Conservation (phyloP, 2,113 vertebrate species). For the Eidolon helvum region DNA sequence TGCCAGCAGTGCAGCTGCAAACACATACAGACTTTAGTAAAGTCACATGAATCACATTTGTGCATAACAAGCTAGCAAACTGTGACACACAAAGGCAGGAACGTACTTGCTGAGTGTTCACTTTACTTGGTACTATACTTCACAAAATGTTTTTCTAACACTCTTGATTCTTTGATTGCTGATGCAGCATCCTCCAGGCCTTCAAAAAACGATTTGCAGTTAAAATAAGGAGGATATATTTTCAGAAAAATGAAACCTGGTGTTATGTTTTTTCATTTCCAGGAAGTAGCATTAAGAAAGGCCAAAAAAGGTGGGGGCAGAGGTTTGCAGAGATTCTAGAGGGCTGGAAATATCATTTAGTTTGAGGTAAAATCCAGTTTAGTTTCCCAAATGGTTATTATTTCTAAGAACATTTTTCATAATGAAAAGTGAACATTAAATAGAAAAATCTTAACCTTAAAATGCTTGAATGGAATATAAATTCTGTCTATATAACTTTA, state of each 20-base stretch:
- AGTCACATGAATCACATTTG: constrained; percentile 55
- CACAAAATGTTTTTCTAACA: constrained; percentile 63
- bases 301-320: neutral
- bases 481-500: constrained; percentile 12
- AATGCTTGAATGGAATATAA: constrained; percentile 34
- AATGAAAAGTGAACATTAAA: constrained; percentile 39
- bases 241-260: constrained; percentile 59
- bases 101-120: constrained; percentile 57
- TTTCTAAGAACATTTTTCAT: constrained; percentile 18
- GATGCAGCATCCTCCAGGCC: constrained; percentile 60
- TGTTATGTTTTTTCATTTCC: constrained; percentile 50
- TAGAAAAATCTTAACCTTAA: constrained; percentile 42
- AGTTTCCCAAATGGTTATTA: constrained; percentile 1
- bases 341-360: neutral
- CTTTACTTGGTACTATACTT: constrained; percentile 60
- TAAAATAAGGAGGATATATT: constrained; percentile 64
- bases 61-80: constrained; percentile 44
- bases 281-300: constrained; percentile 41
- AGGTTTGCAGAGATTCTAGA: neutral
- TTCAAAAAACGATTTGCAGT: constrained; percentile 62
- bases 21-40: neutral
- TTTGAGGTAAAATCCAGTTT: constrained; percentile 32
- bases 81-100: constrained; percentile 59
- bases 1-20: neutral
- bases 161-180: constrained; percentile 66